A percentile compares a stretch with the other conserved stretches of the same genome.
Evolutionary conservation across 2,888 invertebrate species (phyloP).

Genomic region (Achlya flavicornis): DNA sequence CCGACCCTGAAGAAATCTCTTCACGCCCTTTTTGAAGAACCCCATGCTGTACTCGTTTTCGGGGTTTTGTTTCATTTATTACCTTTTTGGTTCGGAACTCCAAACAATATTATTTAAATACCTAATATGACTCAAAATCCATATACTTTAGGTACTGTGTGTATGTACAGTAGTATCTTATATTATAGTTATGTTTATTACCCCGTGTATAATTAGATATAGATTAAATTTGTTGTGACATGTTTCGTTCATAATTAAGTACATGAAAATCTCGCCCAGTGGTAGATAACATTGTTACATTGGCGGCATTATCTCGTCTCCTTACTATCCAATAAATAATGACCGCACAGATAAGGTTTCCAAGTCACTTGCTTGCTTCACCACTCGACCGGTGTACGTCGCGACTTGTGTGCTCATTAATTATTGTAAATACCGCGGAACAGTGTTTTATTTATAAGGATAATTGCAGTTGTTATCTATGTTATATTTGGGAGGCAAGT

Average conservation of each 20-base stretch:
- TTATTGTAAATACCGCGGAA: background rate
- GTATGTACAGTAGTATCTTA: too few relatives aligned
- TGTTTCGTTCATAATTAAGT: constrained; percentile 16
- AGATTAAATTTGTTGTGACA: constrained; percentile 1
- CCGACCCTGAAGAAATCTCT: too few relatives aligned
- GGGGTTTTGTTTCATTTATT: too few relatives aligned
- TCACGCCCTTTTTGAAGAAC: too few relatives aligned
- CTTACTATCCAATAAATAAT: constrained; percentile 53
- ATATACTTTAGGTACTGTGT: too few relatives aligned
- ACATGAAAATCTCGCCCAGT: constrained; percentile 33
- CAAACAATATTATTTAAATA: too few relatives aligned
- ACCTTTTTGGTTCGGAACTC: too few relatives aligned
- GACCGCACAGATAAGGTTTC: constrained; percentile 45
- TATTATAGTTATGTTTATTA: background rate
- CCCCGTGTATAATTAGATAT: background rate
- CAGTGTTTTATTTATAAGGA: background rate
- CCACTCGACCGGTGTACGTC: constrained; percentile 29
- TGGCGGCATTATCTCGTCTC: constrained; percentile 41
- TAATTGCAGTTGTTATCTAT: background rate
- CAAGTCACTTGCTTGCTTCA: constrained; percentile 36
- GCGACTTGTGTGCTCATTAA: constrained; percentile 16
- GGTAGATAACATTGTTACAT: constrained; percentile 39
- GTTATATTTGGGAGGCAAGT: background rate
- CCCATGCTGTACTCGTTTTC: too few relatives aligned
- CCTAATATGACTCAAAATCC: too few relatives aligned